Conservation (phyloP, 2,113 vertebrate genomes). For the Hoplias malabaricus region DNA sequence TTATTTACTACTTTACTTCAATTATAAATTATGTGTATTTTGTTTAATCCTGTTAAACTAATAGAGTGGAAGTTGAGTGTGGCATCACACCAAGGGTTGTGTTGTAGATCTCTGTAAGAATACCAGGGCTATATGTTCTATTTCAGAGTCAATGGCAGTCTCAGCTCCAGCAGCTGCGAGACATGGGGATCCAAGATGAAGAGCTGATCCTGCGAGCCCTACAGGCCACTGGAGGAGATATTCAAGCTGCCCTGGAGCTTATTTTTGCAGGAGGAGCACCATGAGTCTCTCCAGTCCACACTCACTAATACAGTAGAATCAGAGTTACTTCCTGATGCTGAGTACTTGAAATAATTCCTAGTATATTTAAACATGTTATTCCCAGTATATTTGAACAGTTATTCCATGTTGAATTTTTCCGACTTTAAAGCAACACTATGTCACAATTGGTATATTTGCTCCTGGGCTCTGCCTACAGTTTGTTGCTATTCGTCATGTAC, state of each 20-base stretch:
- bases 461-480: too few relatives aligned
- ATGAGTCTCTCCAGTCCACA: conserved; percentile 46
- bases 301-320: neutral
- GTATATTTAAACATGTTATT: too few relatives aligned
- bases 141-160: conserved; percentile 83
- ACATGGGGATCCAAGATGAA: conserved; percentile 87
- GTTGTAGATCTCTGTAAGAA: neutral
- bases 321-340: neutral
- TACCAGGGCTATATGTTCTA: neutral
- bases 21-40: too few relatives aligned
- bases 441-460: too few relatives aligned
- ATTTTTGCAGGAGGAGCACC: conserved; percentile 86
- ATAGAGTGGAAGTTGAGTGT: too few relatives aligned
- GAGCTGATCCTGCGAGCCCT: conserved; percentile 84
- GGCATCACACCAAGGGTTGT: too few relatives aligned
- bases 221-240: conserved; percentile 85
- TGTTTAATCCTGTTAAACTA: too few relatives aligned
- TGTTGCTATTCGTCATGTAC: too few relatives aligned
- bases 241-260: conserved; percentile 87
- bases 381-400: neutral
- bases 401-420: neutral
- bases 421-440: too few relatives aligned
- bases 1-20: too few relatives aligned
- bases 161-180: conserved; percentile 84
- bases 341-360: neutral